phyloP scores from a whole-genome alignment of 2,888 invertebrate genomes.

The Tetheella fluctuosa region DNA sequence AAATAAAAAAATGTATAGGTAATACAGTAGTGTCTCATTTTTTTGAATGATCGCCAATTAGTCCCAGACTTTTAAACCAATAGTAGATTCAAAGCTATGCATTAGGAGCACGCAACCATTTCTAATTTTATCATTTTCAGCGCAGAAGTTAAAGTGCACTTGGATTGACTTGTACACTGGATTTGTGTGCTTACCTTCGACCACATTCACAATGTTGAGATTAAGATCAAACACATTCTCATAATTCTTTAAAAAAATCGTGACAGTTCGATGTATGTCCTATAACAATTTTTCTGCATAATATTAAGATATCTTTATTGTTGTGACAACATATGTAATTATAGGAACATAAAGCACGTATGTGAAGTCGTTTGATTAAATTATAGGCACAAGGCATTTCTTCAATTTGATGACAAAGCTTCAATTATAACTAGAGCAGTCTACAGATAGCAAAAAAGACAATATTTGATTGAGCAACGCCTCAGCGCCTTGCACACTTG shows the following conservation, averaged over 20 bases:
- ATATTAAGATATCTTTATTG: too few relatives aligned
- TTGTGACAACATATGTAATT: too few relatives aligned
- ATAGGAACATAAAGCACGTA: too few relatives aligned
- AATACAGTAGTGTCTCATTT: neutral
- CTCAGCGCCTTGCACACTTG: neutral
- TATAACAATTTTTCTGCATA: too few relatives aligned
- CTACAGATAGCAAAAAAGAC: constrained; percentile 1
- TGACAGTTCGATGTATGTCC: too few relatives aligned
- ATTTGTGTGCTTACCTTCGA: too few relatives aligned
- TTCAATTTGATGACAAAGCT: neutral
- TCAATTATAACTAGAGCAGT: neutral
- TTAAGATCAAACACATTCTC: too few relatives aligned
- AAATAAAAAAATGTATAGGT: neutral
- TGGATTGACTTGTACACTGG: too few relatives aligned
- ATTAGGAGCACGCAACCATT: neutral
- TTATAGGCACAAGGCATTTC: neutral
- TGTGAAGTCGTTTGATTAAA: neutral
- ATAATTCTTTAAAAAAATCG: too few relatives aligned
- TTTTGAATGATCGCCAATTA: neutral
- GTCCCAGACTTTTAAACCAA: neutral
- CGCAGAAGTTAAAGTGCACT: too few relatives aligned
- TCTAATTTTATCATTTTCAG: too few relatives aligned
- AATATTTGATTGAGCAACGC: constrained; percentile 6
- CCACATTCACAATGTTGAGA: too few relatives aligned
- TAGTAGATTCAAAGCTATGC: neutral